A percentile compares a stretch with the other conserved stretches of the same genome.
Evolutionary conservation across 1,140 invertebrate species (phyloP).

Genomic region (Cepaea nemoralis): DNA sequence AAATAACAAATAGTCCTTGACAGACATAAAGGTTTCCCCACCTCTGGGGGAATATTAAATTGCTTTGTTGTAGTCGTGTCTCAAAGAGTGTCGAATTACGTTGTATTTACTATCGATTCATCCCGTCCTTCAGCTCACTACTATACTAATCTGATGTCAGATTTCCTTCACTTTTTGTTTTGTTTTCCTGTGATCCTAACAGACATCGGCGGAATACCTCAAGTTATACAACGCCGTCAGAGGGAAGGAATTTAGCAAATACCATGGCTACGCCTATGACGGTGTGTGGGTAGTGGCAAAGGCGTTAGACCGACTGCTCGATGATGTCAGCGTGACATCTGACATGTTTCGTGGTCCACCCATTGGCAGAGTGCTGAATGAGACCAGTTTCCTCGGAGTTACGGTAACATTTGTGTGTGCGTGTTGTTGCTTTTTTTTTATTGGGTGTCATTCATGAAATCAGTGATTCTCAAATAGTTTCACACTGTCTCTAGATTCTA

Average conservation of each 20-base stretch:
- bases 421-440: background rate
- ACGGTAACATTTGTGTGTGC: conserved; percentile 77
- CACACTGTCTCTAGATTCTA: too few species aligned
- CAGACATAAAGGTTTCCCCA: too few species aligned
- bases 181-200: conserved; percentile 35
- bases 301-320: conserved; percentile 59
- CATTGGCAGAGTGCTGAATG: conserved; percentile 88
- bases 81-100: too few species aligned
- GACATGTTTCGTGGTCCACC: conserved; percentile 88
- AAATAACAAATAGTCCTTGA: too few species aligned
- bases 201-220: conserved; percentile 91
- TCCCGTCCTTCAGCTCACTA: too few species aligned
- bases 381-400: conserved; percentile 93
- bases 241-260: conserved; percentile 89
- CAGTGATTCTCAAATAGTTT: too few species aligned
- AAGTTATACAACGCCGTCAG: conserved; percentile 85
- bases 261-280: conserved; percentile 97
- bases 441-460: too few species aligned
- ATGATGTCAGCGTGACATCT: conserved; percentile 66
- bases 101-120: too few species aligned
- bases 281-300: conserved; percentile 94
- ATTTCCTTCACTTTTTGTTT: too few species aligned
- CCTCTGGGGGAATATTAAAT: too few species aligned
- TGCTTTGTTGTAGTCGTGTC: too few species aligned
- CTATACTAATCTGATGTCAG: too few species aligned